These are phyloP conservation scores for Sinopyrophorus schimmeli DNA, from an alignment of 2,888 invertebrate species.

Conservation along the genomic window DNA sequence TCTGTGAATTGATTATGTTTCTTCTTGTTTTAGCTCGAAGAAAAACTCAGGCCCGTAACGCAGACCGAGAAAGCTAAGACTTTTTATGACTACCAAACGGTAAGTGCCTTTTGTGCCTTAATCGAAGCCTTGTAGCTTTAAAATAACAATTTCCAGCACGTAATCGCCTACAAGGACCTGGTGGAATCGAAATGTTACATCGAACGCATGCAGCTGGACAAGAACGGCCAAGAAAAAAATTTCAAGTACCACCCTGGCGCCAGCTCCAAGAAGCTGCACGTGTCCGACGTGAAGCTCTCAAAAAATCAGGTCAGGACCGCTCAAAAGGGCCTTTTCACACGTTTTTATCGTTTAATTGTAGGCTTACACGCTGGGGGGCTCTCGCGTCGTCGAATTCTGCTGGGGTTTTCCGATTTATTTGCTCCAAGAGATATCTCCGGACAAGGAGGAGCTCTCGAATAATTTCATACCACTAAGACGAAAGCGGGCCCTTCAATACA, in stretches of 20 bases:
- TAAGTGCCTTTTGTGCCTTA: conserved; percentile 35
- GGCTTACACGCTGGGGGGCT: conserved; percentile 56
- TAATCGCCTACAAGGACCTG: conserved; percentile 55
- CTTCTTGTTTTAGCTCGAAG: neutral
- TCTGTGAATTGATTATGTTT: neutral
- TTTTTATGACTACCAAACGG: conserved; percentile 48
- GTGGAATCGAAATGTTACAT: conserved; percentile 53
- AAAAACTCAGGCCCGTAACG: too few relatives aligned
- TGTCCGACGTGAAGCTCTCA: conserved; percentile 48
- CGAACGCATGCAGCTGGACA: conserved; percentile 47
- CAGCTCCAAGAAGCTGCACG: conserved; percentile 44
- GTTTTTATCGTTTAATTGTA: conserved; percentile 40
- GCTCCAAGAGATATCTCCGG: conserved; percentile 46
- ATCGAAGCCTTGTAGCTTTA: conserved; percentile 8
- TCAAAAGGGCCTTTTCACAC: conserved; percentile 54
- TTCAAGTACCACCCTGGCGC: too few relatives aligned
- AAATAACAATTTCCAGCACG: conserved; percentile 45
- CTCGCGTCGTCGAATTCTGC: conserved; percentile 56
- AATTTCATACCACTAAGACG: conserved; percentile 14
- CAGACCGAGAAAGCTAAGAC: conserved; percentile 24
- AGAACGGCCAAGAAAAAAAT: conserved; percentile 33
- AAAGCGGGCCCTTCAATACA: conserved; percentile 45
- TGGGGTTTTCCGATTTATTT: conserved; percentile 53
- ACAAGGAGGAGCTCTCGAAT: conserved; percentile 4
- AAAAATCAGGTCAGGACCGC: conserved; percentile 55